These are phyloP conservation scores for Calliopsis andreniformis DNA, from an alignment of 1,140 invertebrate genomes.

Conservation along the genomic window DNA sequence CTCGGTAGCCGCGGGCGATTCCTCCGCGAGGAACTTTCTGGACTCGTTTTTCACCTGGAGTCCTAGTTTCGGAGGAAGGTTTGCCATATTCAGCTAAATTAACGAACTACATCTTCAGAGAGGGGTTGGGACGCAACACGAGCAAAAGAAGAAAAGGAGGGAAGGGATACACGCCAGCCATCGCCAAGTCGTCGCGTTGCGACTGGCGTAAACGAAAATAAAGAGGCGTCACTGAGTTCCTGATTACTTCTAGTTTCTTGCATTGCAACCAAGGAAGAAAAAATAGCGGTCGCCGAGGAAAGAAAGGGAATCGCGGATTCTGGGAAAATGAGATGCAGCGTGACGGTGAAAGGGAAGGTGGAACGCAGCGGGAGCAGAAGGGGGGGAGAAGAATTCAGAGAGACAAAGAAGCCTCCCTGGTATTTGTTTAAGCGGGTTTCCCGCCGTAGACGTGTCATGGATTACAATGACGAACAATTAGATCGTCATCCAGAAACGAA, in stretches of 20 bases:
- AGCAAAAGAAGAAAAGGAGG: not conserved
- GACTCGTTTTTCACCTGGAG: conserved; percentile 59
- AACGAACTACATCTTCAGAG: conserved; percentile 41
- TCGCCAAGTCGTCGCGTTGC: conserved; percentile 6
- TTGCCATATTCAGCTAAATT: conserved; percentile 48
- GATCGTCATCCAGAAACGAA: conserved; percentile 45
- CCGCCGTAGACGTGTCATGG: conserved; percentile 13
- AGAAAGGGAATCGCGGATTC: not conserved
- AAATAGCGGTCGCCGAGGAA: conserved; percentile 1
- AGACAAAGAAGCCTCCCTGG: conserved; percentile 17
- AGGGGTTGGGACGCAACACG: not conserved
- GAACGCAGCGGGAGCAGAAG: not conserved
- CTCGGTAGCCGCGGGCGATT: conserved; percentile 22
- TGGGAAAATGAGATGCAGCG: not conserved
- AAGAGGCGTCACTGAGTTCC: conserved; percentile 46
- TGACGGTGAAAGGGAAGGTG: not conserved
- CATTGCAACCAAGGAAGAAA: conserved; percentile 1
- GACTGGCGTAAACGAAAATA: conserved; percentile 46
- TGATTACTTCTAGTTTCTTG: conserved; percentile 27
- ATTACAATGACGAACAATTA: conserved; percentile 55
- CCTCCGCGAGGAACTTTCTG: conserved; percentile 39
- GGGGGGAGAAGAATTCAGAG: conserved; percentile 1
- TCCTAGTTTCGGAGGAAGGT: conserved; percentile 6
- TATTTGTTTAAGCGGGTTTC: conserved; percentile 41
- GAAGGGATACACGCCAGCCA: conserved; percentile 11